Evolutionary conservation across 2,113 vertebrate genomes (phyloP), one percentile per base, ranked within the genome.

Genomic region (Mohoua ochrocephala): DNA sequence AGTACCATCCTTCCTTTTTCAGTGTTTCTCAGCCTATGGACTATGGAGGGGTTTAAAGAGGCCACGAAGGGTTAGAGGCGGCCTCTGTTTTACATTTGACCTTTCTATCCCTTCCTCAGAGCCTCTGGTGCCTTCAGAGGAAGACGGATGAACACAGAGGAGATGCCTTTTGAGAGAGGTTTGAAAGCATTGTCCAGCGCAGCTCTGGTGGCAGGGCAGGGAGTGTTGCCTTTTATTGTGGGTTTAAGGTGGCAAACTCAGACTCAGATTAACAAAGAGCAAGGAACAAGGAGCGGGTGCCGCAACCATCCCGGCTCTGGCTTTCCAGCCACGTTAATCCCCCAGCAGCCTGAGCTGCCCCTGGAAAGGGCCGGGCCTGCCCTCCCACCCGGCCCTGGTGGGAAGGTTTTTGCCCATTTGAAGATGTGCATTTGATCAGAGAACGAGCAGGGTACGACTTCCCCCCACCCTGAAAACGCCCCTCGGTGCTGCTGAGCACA

Each of bases 21-120:
- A 74, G 64, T 77, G 39, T 59, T 95, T 91, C 91, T 89, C 73
- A 84, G 70, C 64, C 69, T 49, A 26, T 39, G 57, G 92, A 69
- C 82, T 76, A 44, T 7, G 44, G 44, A 67, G 75, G 33, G 47
- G 69, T 84, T 96, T 91, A 56, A 77, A 92, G 86, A 93, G 93
- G 86, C 37, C 65, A 26, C 1, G 15, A 84, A 84, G 68, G 79
- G 91, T 80, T 77, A 92, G 71, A 86, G 86, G 69, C 1, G 0
- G 69, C 56, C 80, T 84, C 89, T 96, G 94, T 73, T 95, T 91
- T 91, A 95, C 80, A 91, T 63, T 30, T 89, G 89, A 89, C 76
- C 86, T 95, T 91, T 93, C 52, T 75, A 91, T 64, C 80, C 4
- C 6, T 49, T 75, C 60, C 56, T 78, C 86, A 41, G 80, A 67